Evolutionary conservation across 2,888 invertebrate genomes (phyloP).

Genomic region (Dorcus hopei): DNA sequence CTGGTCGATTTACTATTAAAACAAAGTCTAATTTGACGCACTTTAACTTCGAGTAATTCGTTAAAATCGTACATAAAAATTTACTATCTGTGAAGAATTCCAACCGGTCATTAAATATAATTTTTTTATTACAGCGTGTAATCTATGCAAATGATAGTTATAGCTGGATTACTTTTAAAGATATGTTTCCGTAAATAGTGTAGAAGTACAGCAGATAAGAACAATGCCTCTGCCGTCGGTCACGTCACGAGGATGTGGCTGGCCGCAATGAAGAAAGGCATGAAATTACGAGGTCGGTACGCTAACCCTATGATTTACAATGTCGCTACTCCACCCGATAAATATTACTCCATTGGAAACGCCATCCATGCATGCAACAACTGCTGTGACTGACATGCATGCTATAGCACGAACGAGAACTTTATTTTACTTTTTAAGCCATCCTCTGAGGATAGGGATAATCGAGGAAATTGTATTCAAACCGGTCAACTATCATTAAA

Average conservation of each 20-base stretch:
- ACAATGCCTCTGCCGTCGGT: conserved; percentile 3
- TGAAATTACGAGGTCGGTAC: conserved; percentile 33
- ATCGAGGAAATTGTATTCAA: too few species aligned
- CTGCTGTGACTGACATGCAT: conserved; percentile 27
- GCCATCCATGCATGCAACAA: conserved; percentile 30
- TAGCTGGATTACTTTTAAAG: neutral
- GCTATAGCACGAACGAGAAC: conserved; percentile 3
- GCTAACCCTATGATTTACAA: conserved; percentile 35
- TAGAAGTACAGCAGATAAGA: conserved; percentile 5
- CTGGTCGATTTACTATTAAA: too few species aligned
- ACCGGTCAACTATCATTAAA: too few species aligned
- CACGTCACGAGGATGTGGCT: conserved; percentile 27
- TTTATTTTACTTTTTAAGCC: neutral
- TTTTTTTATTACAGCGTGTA: too few species aligned
- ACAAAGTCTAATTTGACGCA: too few species aligned
- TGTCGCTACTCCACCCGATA: conserved; percentile 37
- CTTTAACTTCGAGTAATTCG: too few species aligned
- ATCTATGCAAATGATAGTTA: too few species aligned
- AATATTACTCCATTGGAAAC: conserved; percentile 31
- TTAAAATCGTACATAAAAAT: neutral
- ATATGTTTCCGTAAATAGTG: neutral
- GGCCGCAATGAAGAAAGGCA: conserved; percentile 30
- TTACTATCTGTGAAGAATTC: neutral
- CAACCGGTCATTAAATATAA: neutral
- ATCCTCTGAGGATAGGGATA: too few species aligned